Conservation (phyloP, 1,140 invertebrate species). For the Cepaea nemoralis region DNA sequence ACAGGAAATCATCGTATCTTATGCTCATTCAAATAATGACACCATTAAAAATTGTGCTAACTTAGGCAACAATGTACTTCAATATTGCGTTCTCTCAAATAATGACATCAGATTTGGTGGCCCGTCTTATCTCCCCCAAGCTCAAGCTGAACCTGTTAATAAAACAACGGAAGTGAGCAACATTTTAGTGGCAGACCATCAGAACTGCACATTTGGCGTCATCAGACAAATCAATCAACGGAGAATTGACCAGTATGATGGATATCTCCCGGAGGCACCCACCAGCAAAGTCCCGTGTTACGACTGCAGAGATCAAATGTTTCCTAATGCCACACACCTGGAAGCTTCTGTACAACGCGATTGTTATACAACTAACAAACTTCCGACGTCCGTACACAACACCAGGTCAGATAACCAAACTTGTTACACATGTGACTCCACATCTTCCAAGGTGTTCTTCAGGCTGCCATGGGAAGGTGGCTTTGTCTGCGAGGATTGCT, state of each 20-base stretch:
- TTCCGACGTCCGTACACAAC: too few species aligned
- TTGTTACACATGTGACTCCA: conserved; percentile 10
- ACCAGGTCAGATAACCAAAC: neutral
- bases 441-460: conserved; percentile 24
- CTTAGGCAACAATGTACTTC: too few species aligned
- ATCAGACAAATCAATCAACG: neutral
- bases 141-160: neutral
- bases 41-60: too few species aligned
- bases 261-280: conserved; percentile 8
- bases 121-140: too few species aligned
- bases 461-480: conserved; percentile 31
- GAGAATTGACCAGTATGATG: neutral
- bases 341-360: neutral
- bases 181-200: neutral
- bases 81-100: too few species aligned
- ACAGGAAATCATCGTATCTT: too few species aligned
- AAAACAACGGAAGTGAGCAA: neutral
- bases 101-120: too few species aligned
- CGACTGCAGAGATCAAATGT: neutral
- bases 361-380: neutral
- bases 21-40: too few species aligned
- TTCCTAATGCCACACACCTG: neutral
- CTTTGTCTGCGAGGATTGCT: conserved; percentile 35
- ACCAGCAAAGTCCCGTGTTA: neutral
- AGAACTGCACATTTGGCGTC: neutral